These are phyloP conservation scores for Lipophrys pholis DNA, from an alignment of 2,113 vertebrate genomes.

Conservation along the genomic window DNA sequence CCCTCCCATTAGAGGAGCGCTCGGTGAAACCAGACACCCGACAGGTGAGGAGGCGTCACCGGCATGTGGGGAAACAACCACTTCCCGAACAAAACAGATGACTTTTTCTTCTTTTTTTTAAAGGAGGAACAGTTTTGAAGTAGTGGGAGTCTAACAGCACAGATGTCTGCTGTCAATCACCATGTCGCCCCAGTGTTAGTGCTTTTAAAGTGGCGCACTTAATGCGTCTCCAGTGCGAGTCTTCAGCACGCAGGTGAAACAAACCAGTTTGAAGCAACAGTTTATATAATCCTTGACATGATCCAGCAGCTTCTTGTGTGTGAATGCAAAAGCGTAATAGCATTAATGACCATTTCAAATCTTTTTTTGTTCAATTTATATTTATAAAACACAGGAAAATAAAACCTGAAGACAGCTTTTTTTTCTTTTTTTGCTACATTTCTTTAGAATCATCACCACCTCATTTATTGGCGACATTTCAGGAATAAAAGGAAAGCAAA, in stretches of 20 bases:
- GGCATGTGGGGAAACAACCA: too few relatives aligned
- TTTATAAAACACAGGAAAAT: neutral
- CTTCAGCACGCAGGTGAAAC: neutral
- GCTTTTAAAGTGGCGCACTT: too few relatives aligned
- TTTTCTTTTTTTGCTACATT: neutral
- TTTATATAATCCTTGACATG: slow-evolving; percentile 27
- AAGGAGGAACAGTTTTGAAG: too few relatives aligned
- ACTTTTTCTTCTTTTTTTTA: too few relatives aligned
- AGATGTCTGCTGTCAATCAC: too few relatives aligned
- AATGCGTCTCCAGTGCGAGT: too few relatives aligned
- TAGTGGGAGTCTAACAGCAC: too few relatives aligned
- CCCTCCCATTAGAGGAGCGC: slow-evolving; percentile 39
- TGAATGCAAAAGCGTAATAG: slow-evolving; percentile 13
- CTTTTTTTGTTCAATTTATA: neutral
- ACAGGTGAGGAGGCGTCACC: slow-evolving; percentile 52
- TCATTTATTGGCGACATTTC: neutral
- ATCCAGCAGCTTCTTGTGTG: neutral
- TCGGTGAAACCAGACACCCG: slow-evolving; percentile 65
- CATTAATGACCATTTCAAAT: neutral
- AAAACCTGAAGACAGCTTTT: neutral
- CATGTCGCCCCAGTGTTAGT: too few relatives aligned
- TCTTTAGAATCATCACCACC: neutral
- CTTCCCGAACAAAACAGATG: too few relatives aligned
- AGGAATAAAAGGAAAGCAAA: neutral
- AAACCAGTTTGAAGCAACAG: neutral